Conservation (phyloP, 2,888 invertebrate genomes). For the Spodoptera littoralis region DNA sequence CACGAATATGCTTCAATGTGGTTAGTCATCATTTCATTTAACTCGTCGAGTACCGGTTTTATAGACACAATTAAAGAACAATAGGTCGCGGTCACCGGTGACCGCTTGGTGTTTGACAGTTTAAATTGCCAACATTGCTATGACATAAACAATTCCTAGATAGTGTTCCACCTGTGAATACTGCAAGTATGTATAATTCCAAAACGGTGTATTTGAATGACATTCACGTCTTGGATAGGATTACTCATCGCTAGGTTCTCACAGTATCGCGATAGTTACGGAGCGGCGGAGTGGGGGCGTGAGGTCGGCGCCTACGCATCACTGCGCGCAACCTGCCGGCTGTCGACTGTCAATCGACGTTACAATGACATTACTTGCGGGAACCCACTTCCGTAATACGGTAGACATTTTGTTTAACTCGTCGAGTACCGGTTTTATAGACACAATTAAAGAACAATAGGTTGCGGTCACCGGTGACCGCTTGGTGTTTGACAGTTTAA, state of each 20-base stretch:
- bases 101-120: no score
- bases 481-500: no score
- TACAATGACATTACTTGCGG: slow-evolving; percentile 62
- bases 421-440: no score
- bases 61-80: no score
- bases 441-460: no score
- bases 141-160: not conserved
- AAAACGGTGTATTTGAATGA: slow-evolving; percentile 7
- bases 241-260: slow-evolving; percentile 32
- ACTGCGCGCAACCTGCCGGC: slow-evolving; percentile 61
- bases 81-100: no score
- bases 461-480: no score
- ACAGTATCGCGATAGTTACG: slow-evolving; percentile 26
- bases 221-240: slow-evolving; percentile 16
- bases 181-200: not conserved
- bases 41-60: no score
- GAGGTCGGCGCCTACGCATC: slow-evolving; percentile 73
- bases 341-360: slow-evolving; percentile 59
- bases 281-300: slow-evolving; percentile 49
- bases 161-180: no score
- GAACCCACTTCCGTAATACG: slow-evolving; percentile 37
- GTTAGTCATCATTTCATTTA: no score
- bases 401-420: slow-evolving; percentile 9
- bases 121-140: no score
- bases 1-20: no score